phyloP scores from a whole-genome alignment of 2,797 vertebrate species.

The Pelobates cultripes region DNA sequence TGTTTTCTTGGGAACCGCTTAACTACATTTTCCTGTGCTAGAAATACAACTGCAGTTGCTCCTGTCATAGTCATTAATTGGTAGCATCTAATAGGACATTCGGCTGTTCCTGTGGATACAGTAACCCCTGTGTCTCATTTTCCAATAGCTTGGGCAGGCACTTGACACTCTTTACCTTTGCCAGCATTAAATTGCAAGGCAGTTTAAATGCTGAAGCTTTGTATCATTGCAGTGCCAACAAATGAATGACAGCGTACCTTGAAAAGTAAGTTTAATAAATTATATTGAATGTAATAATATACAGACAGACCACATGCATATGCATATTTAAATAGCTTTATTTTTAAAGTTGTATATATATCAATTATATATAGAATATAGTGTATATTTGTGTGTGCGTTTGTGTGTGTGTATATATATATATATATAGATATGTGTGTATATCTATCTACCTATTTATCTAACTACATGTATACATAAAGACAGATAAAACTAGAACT shows the following conservation, averaged over 20 bases:
- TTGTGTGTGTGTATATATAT: constrained; percentile 3
- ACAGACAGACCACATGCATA: too few species aligned
- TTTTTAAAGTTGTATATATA: too few species aligned
- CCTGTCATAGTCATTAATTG: constrained; percentile 60
- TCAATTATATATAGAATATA: too few species aligned
- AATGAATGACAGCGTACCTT: constrained; percentile 25
- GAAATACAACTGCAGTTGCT: constrained; percentile 59
- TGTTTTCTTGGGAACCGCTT: constrained; percentile 52
- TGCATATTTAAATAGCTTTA: too few species aligned
- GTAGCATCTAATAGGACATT: constrained; percentile 56
- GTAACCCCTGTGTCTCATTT: constrained; percentile 50
- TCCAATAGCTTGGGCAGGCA: constrained; percentile 48
- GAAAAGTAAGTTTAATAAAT: constrained; percentile 22
- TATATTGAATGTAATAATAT: not conserved
- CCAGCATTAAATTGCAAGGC: constrained; percentile 52
- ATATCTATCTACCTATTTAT: not conserved
- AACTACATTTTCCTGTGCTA: constrained; percentile 48
- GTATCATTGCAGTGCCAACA: constrained; percentile 9
- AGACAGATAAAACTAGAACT: not conserved
- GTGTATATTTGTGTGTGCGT: not conserved
- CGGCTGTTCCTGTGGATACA: constrained; percentile 53
- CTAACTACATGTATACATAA: not conserved
- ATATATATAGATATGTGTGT: constrained; percentile 11
- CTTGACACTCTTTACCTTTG: constrained; percentile 54
- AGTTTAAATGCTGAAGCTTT: constrained; percentile 47